A percentile compares a stretch with the other conserved stretches of the same genome.
phyloP scores from a whole-genome alignment of 2,888 invertebrate genomes.

The Dyspetes luteomarginatus region DNA sequence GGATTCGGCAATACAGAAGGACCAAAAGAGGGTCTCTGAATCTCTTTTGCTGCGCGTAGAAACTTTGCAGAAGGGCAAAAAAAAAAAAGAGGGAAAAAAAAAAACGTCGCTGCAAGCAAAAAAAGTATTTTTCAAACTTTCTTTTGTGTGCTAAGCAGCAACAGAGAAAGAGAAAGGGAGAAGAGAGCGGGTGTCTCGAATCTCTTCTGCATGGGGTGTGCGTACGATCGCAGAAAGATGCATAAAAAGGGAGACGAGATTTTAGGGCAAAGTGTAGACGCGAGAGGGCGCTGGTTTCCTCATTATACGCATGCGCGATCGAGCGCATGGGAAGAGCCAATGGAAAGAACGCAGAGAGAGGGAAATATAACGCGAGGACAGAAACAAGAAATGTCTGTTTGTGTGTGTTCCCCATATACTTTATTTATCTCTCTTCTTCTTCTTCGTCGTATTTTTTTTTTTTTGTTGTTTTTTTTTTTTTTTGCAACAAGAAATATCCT shows the following conservation, averaged over 20 bases:
- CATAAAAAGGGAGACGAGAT: neutral
- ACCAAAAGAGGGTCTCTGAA: slow-evolving; percentile 37
- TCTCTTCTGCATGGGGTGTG: neutral
- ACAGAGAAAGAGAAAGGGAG: neutral
- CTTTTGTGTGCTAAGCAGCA: slow-evolving; percentile 81
- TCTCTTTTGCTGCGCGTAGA: slow-evolving; percentile 46
- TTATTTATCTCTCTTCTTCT: slow-evolving; percentile 45
- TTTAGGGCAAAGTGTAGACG: slow-evolving; percentile 6
- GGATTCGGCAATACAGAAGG: slow-evolving; percentile 56
- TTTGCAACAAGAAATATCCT: neutral
- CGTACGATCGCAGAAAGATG: neutral
- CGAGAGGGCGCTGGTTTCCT: slow-evolving; percentile 41
- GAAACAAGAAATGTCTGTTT: slow-evolving; percentile 45
- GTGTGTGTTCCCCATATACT: slow-evolving; percentile 26
- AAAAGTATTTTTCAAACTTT: slow-evolving; percentile 77
- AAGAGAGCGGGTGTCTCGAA: neutral
- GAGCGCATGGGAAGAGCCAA: slow-evolving; percentile 51
- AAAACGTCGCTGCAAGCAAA: slow-evolving; percentile 63
- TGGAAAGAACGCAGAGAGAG: slow-evolving; percentile 18
- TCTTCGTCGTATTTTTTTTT: slow-evolving; percentile 20
- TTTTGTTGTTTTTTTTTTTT: neutral
- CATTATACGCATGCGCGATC: slow-evolving; percentile 61
- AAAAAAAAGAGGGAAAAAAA: slow-evolving; percentile 65
- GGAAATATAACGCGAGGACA: slow-evolving; percentile 40
- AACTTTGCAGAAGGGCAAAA: slow-evolving; percentile 52